These are phyloP conservation scores for Ephydatia muelleri DNA, from an alignment of 37 sponge, comb jelly and placozoan genomes.

Conservation along the genomic window DNA sequence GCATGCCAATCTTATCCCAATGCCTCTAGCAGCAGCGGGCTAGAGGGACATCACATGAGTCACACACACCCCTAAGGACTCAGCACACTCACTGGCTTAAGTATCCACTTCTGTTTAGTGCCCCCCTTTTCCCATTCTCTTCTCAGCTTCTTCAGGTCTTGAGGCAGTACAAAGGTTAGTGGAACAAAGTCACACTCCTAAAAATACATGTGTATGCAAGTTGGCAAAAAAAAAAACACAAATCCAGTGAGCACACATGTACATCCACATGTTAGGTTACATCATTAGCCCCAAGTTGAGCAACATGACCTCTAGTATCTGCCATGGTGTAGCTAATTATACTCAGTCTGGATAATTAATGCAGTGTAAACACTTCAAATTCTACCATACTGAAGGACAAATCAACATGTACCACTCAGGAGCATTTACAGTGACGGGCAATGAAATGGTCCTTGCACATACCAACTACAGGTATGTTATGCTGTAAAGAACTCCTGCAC, in stretches of 20 bases:
- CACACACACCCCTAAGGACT: neutral
- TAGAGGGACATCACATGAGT: slow-evolving; percentile 25
- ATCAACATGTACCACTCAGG: too few species aligned
- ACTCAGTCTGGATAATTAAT: too few species aligned
- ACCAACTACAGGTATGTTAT: too few species aligned
- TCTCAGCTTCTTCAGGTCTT: slow-evolving; percentile 67
- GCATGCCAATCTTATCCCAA: slow-evolving; percentile 83
- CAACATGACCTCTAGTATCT: too few species aligned
- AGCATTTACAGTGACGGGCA: too few species aligned
- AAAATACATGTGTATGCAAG: neutral
- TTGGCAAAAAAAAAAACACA: neutral
- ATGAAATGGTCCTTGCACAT: too few species aligned
- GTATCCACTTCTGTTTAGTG: slow-evolving; percentile 88
- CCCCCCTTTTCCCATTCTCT: slow-evolving; percentile 82
- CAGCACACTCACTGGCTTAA: slow-evolving; percentile 80
- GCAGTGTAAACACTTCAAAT: too few species aligned
- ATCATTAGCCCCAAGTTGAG: too few species aligned
- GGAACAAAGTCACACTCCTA: slow-evolving; percentile 93
- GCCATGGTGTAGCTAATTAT: too few species aligned
- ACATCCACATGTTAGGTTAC: too few species aligned
- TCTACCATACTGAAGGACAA: too few species aligned
- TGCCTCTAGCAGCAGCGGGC: slow-evolving; percentile 97
- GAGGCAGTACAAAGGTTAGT: slow-evolving; percentile 89
- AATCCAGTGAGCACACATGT: neutral
- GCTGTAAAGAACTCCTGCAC: too few species aligned